Conservation (phyloP, 2,888 invertebrate genomes). For the Hirudinaria manillensis region DNA sequence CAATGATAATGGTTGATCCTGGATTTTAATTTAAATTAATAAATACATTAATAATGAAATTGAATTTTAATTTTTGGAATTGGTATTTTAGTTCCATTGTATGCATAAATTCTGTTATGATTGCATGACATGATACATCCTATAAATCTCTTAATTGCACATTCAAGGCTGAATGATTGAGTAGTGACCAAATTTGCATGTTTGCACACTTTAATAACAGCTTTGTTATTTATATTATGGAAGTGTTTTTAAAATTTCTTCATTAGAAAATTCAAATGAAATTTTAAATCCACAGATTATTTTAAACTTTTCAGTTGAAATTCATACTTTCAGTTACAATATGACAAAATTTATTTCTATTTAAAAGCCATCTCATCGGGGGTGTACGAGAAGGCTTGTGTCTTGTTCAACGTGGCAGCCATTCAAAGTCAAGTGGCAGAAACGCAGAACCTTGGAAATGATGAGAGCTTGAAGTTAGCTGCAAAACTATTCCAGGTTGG, state of each 20-base stretch:
- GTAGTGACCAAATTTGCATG: no score
- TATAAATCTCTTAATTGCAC: no score
- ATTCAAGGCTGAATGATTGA: no score
- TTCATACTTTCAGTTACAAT: background rate
- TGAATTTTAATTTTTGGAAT: background rate
- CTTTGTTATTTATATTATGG: no score
- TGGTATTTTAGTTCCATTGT: no score
- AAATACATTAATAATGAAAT: background rate
- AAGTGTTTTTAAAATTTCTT: no score
- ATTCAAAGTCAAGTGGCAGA: constrained; percentile 82
- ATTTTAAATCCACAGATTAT: no score
- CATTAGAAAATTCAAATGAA: no score
- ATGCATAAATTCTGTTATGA: no score
- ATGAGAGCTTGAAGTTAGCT: constrained; percentile 85
- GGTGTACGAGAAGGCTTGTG: constrained; percentile 85
- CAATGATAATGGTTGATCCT: background rate
- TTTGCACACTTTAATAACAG: no score
- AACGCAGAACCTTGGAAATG: constrained; percentile 75
- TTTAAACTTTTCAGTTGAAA: background rate
- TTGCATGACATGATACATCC: no score
- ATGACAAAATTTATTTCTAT: background rate
- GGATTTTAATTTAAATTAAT: background rate
- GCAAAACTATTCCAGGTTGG: constrained; percentile 81
- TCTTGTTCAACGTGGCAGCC: constrained; percentile 91
- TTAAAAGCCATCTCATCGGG: constrained; percentile 78